These are phyloP conservation scores for Epiblema foenella DNA, from an alignment of 2,888 invertebrate species.

Conservation along the genomic window DNA sequence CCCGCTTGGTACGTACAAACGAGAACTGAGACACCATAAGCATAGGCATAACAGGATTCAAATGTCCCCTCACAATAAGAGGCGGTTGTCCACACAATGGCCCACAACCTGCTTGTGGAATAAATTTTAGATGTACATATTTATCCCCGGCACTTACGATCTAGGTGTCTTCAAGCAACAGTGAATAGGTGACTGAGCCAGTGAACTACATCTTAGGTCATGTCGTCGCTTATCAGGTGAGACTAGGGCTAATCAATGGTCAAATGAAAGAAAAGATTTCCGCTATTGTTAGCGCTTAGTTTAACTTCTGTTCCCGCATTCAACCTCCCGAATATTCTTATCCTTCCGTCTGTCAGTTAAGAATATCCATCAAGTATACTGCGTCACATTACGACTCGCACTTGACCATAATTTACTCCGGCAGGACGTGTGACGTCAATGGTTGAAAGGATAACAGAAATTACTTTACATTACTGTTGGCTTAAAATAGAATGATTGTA, in stretches of 20 bases:
- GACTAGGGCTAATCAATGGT: no score
- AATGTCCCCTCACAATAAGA: no score
- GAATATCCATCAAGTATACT: background rate
- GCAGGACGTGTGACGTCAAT: slow-evolving; percentile 33
- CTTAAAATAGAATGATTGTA: slow-evolving; percentile 20
- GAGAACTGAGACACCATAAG: no score
- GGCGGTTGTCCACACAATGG: no score
- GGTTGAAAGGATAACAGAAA: slow-evolving; percentile 32
- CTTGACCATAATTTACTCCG: slow-evolving; percentile 23
- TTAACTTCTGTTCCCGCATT: background rate
- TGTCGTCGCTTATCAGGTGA: no score
- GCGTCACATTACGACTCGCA: slow-evolving; percentile 17
- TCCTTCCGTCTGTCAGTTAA: background rate
- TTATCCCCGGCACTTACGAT: no score
- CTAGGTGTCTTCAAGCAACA: no score
- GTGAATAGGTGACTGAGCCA: no score
- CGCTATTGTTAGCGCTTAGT: background rate
- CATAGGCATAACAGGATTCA: no score
- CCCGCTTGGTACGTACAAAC: no score
- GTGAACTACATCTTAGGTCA: no score
- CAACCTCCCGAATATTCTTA: slow-evolving; percentile 4
- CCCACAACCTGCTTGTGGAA: background rate
- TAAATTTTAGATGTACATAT: background rate
- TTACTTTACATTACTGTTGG: slow-evolving; percentile 8
- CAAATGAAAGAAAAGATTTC: background rate